phyloP scores from a whole-genome alignment of 2,797 vertebrate species.

The Heliangelus exortis region DNA sequence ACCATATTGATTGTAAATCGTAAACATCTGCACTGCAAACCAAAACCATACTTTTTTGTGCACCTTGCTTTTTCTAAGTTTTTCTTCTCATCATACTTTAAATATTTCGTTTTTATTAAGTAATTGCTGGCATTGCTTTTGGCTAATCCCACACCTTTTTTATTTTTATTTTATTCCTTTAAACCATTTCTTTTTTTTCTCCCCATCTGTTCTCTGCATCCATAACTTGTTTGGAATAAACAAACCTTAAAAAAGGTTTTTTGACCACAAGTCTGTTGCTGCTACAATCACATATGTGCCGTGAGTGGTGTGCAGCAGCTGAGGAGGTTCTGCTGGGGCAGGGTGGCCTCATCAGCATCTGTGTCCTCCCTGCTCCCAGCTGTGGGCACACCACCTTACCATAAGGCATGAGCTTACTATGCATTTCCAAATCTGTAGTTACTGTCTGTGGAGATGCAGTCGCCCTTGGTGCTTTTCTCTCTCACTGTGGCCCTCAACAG shows the following conservation, averaged over 20 bases:
- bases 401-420: rapidly evolving
- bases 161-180: neutral
- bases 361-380: rapidly evolving
- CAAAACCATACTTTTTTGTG: constrained; percentile 18
- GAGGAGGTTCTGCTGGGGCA: neutral
- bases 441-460: rapidly evolving
- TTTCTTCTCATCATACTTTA: neutral
- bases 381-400: neutral
- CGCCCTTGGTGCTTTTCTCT: rapidly evolving
- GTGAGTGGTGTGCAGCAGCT: rapidly evolving
- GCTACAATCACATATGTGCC: neutral
- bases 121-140: constrained; percentile 30
- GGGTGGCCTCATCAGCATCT: neutral
- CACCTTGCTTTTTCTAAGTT: constrained; percentile 52
- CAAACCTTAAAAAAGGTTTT: neutral
- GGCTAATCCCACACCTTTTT: neutral
- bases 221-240: neutral
- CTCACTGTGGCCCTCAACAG: neutral
- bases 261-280: neutral
- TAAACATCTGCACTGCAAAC: constrained; percentile 57
- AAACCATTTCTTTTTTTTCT: neutral
- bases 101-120: constrained; percentile 17
- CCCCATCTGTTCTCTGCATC: neutral
- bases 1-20: constrained; percentile 69
- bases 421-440: neutral